These are phyloP conservation scores for Epizoanthus fatuus DNA, from an alignment of 92 coral and sea anemone genomes.

Conservation along the genomic window DNA sequence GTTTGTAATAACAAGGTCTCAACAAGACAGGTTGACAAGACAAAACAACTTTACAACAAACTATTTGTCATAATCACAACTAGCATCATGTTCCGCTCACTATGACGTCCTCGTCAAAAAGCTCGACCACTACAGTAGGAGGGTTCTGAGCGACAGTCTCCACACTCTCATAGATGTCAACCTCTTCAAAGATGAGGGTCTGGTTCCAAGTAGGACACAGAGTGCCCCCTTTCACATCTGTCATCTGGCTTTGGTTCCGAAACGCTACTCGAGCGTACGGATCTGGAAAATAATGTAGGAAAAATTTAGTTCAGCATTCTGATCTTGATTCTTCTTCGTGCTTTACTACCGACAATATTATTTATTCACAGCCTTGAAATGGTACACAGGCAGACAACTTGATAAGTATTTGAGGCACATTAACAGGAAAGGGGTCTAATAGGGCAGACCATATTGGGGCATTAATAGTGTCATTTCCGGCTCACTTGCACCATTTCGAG, in stretches of 20 bases:
- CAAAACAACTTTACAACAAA: too few species aligned
- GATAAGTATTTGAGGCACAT: too few species aligned
- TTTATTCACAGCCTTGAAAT: too few species aligned
- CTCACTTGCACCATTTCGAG: too few species aligned
- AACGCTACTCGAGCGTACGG: conserved; percentile 83
- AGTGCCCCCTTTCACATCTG: conserved; percentile 74
- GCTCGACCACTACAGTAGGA: conserved; percentile 83
- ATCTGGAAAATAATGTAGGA: conserved; percentile 46
- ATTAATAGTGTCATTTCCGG: too few species aligned
- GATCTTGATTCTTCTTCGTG: neutral
- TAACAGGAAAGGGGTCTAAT: too few species aligned
- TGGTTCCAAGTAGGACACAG: conserved; percentile 96
- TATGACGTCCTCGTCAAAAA: conserved; percentile 85
- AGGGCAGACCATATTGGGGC: too few species aligned
- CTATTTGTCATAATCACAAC: too few species aligned
- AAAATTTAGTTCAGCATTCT: neutral
- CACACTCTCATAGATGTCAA: conserved; percentile 77
- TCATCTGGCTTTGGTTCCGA: conserved; percentile 77
- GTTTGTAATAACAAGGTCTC: too few species aligned
- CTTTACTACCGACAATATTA: neutral
- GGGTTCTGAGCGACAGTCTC: conserved; percentile 79
- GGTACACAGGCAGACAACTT: too few species aligned
- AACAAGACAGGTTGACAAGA: too few species aligned
- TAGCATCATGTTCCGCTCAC: conserved; percentile 47
- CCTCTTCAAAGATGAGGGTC: conserved; percentile 86